phyloP scores from a whole-genome alignment of 2,888 invertebrate genomes.

The Cephus pulcher region DNA sequence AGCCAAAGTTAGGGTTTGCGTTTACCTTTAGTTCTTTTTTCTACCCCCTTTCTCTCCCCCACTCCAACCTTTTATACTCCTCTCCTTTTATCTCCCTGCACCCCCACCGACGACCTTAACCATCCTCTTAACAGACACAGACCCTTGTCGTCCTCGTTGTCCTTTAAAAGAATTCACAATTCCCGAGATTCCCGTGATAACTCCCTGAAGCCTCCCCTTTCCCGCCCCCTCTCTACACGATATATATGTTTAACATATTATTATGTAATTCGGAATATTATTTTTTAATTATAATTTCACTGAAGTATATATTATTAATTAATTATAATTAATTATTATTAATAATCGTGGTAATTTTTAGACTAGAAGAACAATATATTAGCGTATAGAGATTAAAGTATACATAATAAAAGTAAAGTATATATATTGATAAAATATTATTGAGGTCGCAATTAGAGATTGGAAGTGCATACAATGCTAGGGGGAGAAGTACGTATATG shows the following conservation, averaged over 20 bases:
- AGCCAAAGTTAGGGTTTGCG: constrained; percentile 61
- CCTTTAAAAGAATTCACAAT: neutral
- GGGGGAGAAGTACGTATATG: constrained; percentile 9
- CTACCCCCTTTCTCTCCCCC: neutral
- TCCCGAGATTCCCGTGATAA: neutral
- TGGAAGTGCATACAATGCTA: constrained; percentile 59
- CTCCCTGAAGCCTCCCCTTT: neutral
- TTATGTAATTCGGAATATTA: constrained; percentile 46
- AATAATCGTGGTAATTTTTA: constrained; percentile 63
- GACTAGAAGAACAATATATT: constrained; percentile 63
- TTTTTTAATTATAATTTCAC: constrained; percentile 44
- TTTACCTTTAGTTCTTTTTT: constrained; percentile 41
- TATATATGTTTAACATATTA: constrained; percentile 49
- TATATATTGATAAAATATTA: constrained; percentile 60
- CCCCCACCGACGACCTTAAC: neutral
- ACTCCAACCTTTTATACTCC: neutral
- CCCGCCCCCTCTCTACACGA: constrained; percentile 34
- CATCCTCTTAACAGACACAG: neutral
- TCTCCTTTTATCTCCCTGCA: constrained; percentile 17
- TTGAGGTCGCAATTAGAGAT: constrained; percentile 60
- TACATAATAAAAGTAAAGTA: constrained; percentile 52
- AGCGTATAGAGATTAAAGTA: constrained; percentile 61
- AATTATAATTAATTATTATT: constrained; percentile 41
- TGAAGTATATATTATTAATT: constrained; percentile 40
- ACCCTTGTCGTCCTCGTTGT: neutral